Conservation (phyloP, 2,888 invertebrate species). For the Eilema depressum region DNA sequence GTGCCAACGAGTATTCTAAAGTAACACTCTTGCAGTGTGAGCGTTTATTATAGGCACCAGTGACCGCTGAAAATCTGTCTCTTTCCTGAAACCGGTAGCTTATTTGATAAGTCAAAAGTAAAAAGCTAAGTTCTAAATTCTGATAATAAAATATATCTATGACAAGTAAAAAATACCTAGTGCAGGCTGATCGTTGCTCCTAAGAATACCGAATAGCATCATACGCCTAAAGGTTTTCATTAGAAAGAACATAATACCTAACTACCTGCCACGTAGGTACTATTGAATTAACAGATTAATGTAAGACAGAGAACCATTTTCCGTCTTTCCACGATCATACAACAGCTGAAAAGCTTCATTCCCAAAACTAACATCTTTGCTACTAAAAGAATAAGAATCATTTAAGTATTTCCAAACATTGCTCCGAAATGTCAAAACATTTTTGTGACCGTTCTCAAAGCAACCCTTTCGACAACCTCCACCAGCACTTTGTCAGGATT, state of each 20-base stretch:
- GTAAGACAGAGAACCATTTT: not conserved
- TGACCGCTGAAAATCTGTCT: too few relatives aligned
- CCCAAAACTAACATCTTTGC: not conserved
- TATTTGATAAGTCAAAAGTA: too few relatives aligned
- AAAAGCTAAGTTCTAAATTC: too few relatives aligned
- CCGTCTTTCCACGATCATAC: not conserved
- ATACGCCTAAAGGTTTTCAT: too few relatives aligned
- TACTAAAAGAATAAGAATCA: conserved; percentile 28
- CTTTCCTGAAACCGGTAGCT: too few relatives aligned
- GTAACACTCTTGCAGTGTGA: too few relatives aligned
- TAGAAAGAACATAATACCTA: not conserved
- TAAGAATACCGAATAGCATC: too few relatives aligned
- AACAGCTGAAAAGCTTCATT: not conserved
- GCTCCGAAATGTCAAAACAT: conserved; percentile 77
- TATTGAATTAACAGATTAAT: not conserved
- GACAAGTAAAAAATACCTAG: too few relatives aligned
- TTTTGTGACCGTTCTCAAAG: conserved; percentile 71
- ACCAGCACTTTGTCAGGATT: conserved; percentile 82
- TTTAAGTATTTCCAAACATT: conserved; percentile 36
- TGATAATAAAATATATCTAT: too few relatives aligned
- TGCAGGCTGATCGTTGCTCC: too few relatives aligned
- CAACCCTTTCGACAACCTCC: conserved; percentile 78
- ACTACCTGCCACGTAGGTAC: not conserved
- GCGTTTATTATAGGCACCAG: too few relatives aligned
- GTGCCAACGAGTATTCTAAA: too few relatives aligned